A percentile compares a stretch with the other conserved stretches of the same genome.
phyloP scores from a whole-genome alignment of 2,888 invertebrate genomes.

The Troilus luridus region DNA sequence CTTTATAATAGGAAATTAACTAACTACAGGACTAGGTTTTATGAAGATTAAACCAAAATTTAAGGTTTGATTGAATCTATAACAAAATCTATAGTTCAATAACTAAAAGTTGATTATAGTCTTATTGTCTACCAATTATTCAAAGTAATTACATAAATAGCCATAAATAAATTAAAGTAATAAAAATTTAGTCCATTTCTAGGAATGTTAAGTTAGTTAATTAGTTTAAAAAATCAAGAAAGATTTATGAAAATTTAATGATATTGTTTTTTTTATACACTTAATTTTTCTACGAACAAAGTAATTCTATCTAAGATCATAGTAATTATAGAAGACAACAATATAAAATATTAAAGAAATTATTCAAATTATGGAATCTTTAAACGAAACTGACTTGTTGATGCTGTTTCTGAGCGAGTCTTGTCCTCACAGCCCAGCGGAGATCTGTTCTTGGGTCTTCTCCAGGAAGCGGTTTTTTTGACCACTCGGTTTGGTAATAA shows the following conservation, averaged over 20 bases:
- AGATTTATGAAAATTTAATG: neutral
- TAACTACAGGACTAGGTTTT: too few species aligned
- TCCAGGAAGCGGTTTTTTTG: constrained; percentile 82
- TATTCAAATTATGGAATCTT: neutral
- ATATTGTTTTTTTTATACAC: neutral
- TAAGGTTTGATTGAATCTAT: too few species aligned
- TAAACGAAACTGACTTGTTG: constrained; percentile 38
- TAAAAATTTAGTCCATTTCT: too few species aligned
- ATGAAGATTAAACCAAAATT: too few species aligned
- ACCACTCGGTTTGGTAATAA: constrained; percentile 82
- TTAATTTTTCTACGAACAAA: neutral
- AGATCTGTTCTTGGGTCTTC: constrained; percentile 78
- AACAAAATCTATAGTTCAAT: too few species aligned
- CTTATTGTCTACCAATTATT: too few species aligned
- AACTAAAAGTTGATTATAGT: too few species aligned
- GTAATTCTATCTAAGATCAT: neutral
- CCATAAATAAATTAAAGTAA: too few species aligned
- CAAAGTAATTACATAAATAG: too few species aligned
- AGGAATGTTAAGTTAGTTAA: neutral
- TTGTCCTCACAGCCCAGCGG: constrained; percentile 75
- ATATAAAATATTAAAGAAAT: neutral
- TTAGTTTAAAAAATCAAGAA: neutral
- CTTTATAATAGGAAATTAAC: too few species aligned
- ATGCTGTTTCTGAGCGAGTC: constrained; percentile 48
- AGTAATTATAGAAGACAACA: neutral